A percentile compares a stretch with the other conserved stretches of the same genome.
Evolutionary conservation across 2,888 invertebrate genomes (phyloP).

Genomic region (Clepsis dumicolana): DNA sequence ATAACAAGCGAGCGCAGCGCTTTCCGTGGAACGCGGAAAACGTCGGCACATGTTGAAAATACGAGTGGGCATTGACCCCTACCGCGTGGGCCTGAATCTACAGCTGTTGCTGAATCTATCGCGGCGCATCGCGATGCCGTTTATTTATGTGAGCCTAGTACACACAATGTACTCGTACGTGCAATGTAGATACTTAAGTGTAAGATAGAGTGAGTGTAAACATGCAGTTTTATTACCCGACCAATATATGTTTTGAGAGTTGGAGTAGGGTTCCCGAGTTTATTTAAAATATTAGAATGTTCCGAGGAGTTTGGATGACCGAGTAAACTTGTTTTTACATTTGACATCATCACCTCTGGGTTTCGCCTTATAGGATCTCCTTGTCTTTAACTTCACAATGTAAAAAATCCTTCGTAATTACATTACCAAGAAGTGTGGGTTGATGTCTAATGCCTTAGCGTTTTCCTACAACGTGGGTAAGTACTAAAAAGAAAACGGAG

Average conservation of each 20-base stretch:
- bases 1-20: constrained; percentile 77
- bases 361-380: background rate
- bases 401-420: too few species aligned
- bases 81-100: constrained; percentile 73
- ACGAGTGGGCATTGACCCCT: constrained; percentile 84
- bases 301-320: background rate
- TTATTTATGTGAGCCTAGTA: constrained; percentile 69
- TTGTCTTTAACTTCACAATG: too few species aligned
- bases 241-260: background rate
- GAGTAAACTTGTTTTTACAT: background rate
- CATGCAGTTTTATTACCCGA: constrained; percentile 9
- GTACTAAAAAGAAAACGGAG: too few species aligned
- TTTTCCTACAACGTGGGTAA: too few species aligned
- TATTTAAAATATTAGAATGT: background rate
- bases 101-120: constrained; percentile 82
- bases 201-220: background rate
- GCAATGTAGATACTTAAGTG: constrained; percentile 21
- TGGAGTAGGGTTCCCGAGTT: background rate
- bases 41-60: constrained; percentile 85
- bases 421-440: too few species aligned
- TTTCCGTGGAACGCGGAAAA: constrained; percentile 86
- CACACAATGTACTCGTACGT: constrained; percentile 13
- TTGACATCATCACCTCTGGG: background rate
- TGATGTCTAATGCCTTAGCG: too few species aligned
- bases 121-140: constrained; percentile 68